Conservation (phyloP, 2,888 invertebrate genomes). For the Antheraea assamensis region DNA sequence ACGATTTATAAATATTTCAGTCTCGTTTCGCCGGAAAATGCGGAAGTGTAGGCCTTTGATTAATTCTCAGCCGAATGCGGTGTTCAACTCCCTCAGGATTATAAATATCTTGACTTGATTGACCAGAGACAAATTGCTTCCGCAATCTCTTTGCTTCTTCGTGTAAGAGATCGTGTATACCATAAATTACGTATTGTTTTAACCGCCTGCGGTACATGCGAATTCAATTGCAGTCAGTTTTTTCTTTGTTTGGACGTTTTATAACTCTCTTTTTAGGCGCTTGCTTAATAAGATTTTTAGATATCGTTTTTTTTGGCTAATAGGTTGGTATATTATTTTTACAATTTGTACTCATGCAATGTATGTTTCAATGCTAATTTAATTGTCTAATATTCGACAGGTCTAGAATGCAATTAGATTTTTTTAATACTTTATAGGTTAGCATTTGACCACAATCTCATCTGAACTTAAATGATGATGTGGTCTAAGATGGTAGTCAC, state of each 20-base stretch:
- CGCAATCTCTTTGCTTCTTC: conserved; percentile 25
- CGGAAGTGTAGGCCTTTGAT: conserved; percentile 32
- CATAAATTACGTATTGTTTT: background rate
- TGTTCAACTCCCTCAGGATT: conserved; percentile 21
- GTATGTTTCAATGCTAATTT: background rate
- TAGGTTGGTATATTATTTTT: background rate
- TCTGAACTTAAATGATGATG: no score
- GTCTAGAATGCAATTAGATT: background rate
- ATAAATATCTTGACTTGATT: conserved; percentile 34
- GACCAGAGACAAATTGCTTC: conserved; percentile 34
- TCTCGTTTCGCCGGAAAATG: conserved; percentile 16
- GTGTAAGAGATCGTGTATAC: conserved; percentile 17
- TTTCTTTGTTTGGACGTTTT: conserved; percentile 3
- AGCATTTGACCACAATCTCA: no score
- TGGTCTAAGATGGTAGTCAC: no score
- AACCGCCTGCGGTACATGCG: background rate
- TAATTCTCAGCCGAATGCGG: conserved; percentile 33
- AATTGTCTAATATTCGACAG: background rate
- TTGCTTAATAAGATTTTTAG: background rate
- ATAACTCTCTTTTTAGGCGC: background rate
- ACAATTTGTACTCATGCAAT: background rate
- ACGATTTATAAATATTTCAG: conserved; percentile 39
- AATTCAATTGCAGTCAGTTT: background rate
- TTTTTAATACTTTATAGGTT: no score
- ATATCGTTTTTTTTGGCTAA: background rate